Percentiles rank a stretch among this genome's conserved stretches.
These are phyloP conservation scores for Sebastes variabilis DNA, from an alignment of 2,797 vertebrate species.

Conservation along the genomic window DNA sequence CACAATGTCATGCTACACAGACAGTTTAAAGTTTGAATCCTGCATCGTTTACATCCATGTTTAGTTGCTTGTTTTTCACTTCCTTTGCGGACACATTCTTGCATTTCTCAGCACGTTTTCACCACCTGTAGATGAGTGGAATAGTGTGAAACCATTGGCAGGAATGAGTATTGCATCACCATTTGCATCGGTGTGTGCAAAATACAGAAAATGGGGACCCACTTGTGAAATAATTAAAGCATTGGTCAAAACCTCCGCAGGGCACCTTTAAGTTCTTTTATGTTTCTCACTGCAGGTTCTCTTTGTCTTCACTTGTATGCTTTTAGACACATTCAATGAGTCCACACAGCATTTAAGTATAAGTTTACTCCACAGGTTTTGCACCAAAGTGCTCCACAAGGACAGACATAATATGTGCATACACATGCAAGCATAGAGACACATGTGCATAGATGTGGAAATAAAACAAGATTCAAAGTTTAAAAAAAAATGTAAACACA, in stretches of 20 bases:
- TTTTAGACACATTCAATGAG: neutral
- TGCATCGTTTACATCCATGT: neutral
- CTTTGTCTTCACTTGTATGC: neutral
- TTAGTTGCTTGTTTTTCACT: neutral
- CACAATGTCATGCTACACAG: neutral
- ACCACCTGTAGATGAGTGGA: neutral
- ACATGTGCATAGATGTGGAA: neutral
- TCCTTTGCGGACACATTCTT: neutral
- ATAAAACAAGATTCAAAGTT: neutral
- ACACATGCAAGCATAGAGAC: neutral
- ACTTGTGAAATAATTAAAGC: neutral
- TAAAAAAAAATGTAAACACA: rapidly evolving
- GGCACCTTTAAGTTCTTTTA: neutral
- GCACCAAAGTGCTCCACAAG: neutral
- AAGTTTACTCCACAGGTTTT: neutral
- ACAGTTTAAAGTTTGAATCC: neutral
- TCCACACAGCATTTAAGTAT: neutral
- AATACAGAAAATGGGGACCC: neutral
- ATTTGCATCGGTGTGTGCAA: neutral
- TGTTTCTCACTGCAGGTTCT: neutral
- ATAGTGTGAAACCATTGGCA: neutral
- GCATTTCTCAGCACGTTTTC: neutral
- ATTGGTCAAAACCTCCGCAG: neutral
- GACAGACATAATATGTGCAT: neutral
- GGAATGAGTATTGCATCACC: neutral